Evolutionary conservation across 2,888 invertebrate genomes (phyloP).

Genomic region (Drosophila seclusa): DNA sequence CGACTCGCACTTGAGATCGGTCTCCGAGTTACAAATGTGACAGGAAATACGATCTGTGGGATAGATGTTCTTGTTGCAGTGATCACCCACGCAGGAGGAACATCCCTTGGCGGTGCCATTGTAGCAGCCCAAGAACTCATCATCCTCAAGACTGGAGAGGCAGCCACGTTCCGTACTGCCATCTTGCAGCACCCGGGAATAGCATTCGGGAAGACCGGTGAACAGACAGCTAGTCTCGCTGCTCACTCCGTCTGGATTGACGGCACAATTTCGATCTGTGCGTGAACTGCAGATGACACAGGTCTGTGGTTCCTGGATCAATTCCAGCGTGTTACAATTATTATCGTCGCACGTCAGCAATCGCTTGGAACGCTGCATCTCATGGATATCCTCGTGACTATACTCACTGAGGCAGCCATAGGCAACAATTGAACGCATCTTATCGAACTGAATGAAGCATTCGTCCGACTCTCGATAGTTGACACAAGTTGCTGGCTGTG

Average conservation of each 20-base stretch:
- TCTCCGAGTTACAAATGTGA: conserved; percentile 77
- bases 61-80: conserved; percentile 72
- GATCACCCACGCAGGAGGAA: conserved; percentile 61
- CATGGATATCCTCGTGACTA: conserved; percentile 65
- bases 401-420: conserved; percentile 79
- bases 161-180: conserved; percentile 83
- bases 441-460: conserved; percentile 78
- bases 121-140: conserved; percentile 78
- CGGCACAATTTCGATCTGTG: conserved; percentile 76
- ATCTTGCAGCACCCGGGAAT: conserved; percentile 74
- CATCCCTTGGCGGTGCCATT: conserved; percentile 75
- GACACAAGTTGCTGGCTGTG: conserved; percentile 54
- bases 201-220: conserved; percentile 75
- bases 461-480: conserved; percentile 74
- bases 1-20: conserved; percentile 60
- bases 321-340: conserved; percentile 73
- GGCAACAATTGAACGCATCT: conserved; percentile 51
- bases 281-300: conserved; percentile 80
- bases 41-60: conserved; percentile 73
- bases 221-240: conserved; percentile 57
- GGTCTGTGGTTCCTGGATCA: conserved; percentile 53
- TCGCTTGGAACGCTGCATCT: conserved; percentile 66
- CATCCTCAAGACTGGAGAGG: conserved; percentile 72
- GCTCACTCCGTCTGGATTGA: conserved; percentile 48
- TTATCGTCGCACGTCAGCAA: conserved; percentile 69